A percentile compares a stretch with the other conserved stretches of the same genome.
Evolutionary conservation across 2,888 invertebrate species (phyloP).

Genomic region (Hypena proboscidalis): DNA sequence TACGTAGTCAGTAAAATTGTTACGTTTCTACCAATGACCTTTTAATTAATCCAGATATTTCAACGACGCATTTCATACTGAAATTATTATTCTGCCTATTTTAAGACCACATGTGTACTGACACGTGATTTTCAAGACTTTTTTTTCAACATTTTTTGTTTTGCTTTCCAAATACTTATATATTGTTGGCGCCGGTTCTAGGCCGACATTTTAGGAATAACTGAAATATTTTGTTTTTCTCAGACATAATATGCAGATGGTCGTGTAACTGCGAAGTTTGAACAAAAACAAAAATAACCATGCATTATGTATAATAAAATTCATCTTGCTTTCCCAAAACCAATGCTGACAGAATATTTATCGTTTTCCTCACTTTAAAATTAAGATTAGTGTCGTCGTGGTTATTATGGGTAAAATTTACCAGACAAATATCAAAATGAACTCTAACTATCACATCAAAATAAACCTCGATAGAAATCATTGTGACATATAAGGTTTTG

Average conservation of each 20-base stretch:
- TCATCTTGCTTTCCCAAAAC: too few species aligned
- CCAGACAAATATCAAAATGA: too few species aligned
- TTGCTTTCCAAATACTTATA: not conserved
- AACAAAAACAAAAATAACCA: not conserved
- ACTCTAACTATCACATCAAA: too few species aligned
- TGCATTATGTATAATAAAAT: too few species aligned
- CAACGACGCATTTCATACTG: not conserved
- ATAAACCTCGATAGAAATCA: too few species aligned
- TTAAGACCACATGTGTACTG: not conserved
- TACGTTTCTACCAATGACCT: not conserved
- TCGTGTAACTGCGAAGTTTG: not conserved
- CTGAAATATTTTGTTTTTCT: constrained; percentile 2
- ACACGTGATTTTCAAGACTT: not conserved
- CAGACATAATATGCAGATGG: constrained; percentile 4
- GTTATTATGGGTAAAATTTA: too few species aligned
- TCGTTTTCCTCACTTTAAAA: too few species aligned
- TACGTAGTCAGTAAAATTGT: not conserved
- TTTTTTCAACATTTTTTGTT: not conserved
- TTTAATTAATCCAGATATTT: not conserved
- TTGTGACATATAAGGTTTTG: too few species aligned
- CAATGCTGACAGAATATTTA: too few species aligned
- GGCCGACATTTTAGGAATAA: constrained; percentile 1
- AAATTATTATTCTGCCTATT: not conserved
- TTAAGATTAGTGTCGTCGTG: too few species aligned
- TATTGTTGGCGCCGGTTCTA: constrained; percentile 6